phyloP scores from a whole-genome alignment of 2,888 invertebrate species.

The Amaurobius ferox region DNA sequence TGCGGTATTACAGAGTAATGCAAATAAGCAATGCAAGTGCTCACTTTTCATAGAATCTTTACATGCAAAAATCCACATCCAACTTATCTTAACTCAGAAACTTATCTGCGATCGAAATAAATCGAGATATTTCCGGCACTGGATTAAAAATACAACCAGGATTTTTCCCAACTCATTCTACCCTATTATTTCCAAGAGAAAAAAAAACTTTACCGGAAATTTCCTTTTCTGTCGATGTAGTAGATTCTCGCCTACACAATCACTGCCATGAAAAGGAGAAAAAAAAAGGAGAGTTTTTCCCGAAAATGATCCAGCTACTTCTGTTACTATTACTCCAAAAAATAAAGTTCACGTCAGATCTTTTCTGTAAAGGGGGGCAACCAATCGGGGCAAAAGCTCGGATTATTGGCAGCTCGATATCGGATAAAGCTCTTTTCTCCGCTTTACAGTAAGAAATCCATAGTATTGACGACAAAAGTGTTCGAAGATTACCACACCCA shows the following conservation, averaged over 20 bases:
- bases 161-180: background rate
- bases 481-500: constrained; percentile 49
- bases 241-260: background rate
- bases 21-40: too few relatives aligned
- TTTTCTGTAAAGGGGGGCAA: constrained; percentile 40
- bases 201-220: background rate
- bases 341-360: constrained; percentile 28
- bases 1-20: too few relatives aligned
- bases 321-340: constrained; percentile 24
- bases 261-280: constrained; percentile 23
- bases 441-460: constrained; percentile 53
- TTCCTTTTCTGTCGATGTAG: background rate
- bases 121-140: background rate
- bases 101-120: too few relatives aligned
- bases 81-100: too few relatives aligned
- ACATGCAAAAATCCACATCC: too few relatives aligned
- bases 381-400: constrained; percentile 63
- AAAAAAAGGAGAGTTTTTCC: constrained; percentile 13
- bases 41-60: too few relatives aligned
- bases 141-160: background rate
- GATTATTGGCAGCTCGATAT: constrained; percentile 68
- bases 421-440: constrained; percentile 59
- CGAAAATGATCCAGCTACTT: constrained; percentile 27
- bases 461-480: constrained; percentile 57
- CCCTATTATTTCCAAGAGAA: background rate